Conservation (phyloP, 2,888 invertebrate species). For the Scaptomyza cyrtandrae region DNA sequence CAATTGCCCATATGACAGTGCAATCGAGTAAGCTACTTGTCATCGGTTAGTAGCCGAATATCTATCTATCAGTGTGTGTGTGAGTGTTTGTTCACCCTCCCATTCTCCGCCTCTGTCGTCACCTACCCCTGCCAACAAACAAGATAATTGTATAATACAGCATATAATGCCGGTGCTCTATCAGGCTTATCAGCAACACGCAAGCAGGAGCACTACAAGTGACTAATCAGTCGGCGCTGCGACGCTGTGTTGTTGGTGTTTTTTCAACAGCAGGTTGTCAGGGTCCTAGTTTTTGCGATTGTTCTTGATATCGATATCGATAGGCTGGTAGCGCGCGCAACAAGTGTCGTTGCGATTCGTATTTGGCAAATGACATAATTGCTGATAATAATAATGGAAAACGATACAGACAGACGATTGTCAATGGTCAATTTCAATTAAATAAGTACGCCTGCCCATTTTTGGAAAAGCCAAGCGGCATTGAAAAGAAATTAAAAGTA, state of each 20-base stretch:
- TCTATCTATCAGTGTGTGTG: slow-evolving; percentile 10
- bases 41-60: slow-evolving; percentile 19
- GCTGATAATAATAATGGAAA: slow-evolving; percentile 65
- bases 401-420: slow-evolving; percentile 36
- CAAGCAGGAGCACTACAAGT: slow-evolving; percentile 57
- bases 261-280: slow-evolving; percentile 25
- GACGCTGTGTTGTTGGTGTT: slow-evolving; percentile 3
- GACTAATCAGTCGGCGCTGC: slow-evolving; percentile 48
- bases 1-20: slow-evolving; percentile 34
- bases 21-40: slow-evolving; percentile 57
- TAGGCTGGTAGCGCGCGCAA: slow-evolving; percentile 37
- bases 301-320: slow-evolving; percentile 28
- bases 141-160: slow-evolving; percentile 67
- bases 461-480: slow-evolving; percentile 71
- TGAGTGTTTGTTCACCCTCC: slow-evolving; percentile 15
- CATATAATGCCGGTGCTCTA: slow-evolving; percentile 71
- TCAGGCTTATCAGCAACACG: slow-evolving; percentile 73
- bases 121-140: slow-evolving; percentile 34
- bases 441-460: slow-evolving; percentile 60
- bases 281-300: slow-evolving; percentile 42
- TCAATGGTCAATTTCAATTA: slow-evolving; percentile 66
- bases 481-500: slow-evolving; percentile 83
- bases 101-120: slow-evolving; percentile 1
- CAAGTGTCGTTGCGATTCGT: slow-evolving; percentile 38
- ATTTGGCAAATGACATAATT: slow-evolving; percentile 71